Percentiles rank a stretch among this genome's conserved stretches.
Evolutionary conservation across 2,888 invertebrate species (phyloP).

Genomic region (Cosmorhoe ocellata): DNA sequence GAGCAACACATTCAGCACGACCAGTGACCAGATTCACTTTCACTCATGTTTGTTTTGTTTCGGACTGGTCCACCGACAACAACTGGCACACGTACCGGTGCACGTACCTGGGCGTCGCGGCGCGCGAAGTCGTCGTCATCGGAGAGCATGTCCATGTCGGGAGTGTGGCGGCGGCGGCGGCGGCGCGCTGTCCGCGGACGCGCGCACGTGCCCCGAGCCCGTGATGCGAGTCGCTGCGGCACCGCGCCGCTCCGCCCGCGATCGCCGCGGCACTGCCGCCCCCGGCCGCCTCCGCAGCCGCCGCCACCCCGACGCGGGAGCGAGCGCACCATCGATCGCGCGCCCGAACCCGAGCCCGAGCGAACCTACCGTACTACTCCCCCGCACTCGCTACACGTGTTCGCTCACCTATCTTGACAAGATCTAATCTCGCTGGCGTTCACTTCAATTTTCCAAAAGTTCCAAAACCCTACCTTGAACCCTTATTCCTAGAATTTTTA

Average conservation of each 20-base stretch:
- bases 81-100: neutral
- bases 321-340: conserved; percentile 62
- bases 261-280: conserved; percentile 74
- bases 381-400: conserved; percentile 50
- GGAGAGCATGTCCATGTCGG: conserved; percentile 78
- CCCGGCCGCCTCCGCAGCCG: conserved; percentile 46
- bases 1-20: conserved; percentile 24
- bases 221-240: conserved; percentile 67
- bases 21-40: conserved; percentile 36
- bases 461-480: neutral
- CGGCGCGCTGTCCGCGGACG: conserved; percentile 67
- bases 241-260: conserved; percentile 76
- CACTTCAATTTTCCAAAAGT: conserved; percentile 17
- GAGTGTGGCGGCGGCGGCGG: conserved; percentile 49
- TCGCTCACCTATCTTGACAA: conserved; percentile 39
- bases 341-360: conserved; percentile 46
- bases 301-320: conserved; percentile 30
- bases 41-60: conserved; percentile 28
- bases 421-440: conserved; percentile 6
- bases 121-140: conserved; percentile 77
- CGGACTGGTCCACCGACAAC: conserved; percentile 21
- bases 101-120: conserved; percentile 73
- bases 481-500: neutral
- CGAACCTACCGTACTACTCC: conserved; percentile 21
- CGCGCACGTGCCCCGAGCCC: conserved; percentile 69